Base-by-base conservation (phyloP, 1,140 invertebrate species). In the Formica selysi region DNA sequence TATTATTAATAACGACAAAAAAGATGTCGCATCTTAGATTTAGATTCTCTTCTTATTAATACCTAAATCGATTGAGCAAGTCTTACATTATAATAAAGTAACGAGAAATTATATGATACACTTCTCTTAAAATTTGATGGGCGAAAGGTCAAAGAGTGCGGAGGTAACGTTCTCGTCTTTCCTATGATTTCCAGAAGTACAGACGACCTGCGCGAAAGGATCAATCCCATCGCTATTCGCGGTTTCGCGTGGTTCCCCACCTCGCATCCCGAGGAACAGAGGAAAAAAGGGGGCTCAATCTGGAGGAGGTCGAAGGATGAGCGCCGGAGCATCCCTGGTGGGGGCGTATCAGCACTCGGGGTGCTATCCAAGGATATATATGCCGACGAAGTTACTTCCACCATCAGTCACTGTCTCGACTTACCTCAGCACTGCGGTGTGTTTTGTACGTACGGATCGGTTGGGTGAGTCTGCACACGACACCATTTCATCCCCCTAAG, bases 371-470 rank as follows among this genome's bases (percentile, higher is more conserved):
- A 89, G 91, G 91, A 89, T 94, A 94, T 94, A 94, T 94, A 94
- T 94, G 90, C 90, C 93, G 93, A 92, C 90, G 81, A 91, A 87
- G 85, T 93, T 88, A 94, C 91, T 91, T 93, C 89, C 90, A 93
- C 90, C 91, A 94, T 93, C 94, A 94, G 94, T 94, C 93, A 93
- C 90, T 88, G 90, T 91, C 86, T 59, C 92, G 93, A 92, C 93
- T 94, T 94, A 91, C 87, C 92, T 90, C 64, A 61, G 91, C 85
- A 86, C 91, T 87, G 90, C 86, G 92, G 91, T 90, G 87, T 91
- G 76, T 90, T 88, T 89, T 90, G 87, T 73, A 78, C 84, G 90
- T 91, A 84, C 87, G 90, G 89, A 92, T 92, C 91, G 90, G 90
- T 91, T 91, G 89, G 94, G 93, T 94, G 93, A 94, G 93, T 94